A percentile compares a stretch with the other conserved stretches of the same genome.
These are phyloP conservation scores for Drosophila bocqueti DNA, from an alignment of 1,140 invertebrate species.

Conservation along the genomic window DNA sequence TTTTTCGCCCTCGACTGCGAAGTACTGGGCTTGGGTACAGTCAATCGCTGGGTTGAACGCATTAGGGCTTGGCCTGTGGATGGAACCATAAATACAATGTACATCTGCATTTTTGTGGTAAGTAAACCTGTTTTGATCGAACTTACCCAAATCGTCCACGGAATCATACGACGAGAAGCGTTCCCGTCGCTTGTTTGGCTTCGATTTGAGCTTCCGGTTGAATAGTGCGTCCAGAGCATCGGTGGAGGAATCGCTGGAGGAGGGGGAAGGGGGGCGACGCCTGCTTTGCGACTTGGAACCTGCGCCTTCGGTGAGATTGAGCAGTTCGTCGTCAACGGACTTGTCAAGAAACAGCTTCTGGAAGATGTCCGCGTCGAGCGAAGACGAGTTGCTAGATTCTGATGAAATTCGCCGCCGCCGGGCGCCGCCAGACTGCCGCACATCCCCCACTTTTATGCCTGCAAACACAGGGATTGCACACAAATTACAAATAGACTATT, in stretches of 20 bases:
- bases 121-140: too few species aligned
- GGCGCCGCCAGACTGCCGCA: slow-evolving; percentile 20
- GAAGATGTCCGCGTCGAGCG: slow-evolving; percentile 71
- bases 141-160: slow-evolving; percentile 63
- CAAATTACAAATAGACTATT: background rate
- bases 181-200: slow-evolving; percentile 33
- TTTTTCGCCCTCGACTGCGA: slow-evolving; percentile 26
- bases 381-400: slow-evolving; percentile 64
- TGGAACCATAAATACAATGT: background rate
- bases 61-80: slow-evolving; percentile 54
- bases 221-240: slow-evolving; percentile 62
- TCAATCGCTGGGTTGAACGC: slow-evolving; percentile 33
- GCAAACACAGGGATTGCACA: background rate
- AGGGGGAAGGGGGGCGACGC: slow-evolving; percentile 22
- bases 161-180: slow-evolving; percentile 45
- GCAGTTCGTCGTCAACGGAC: slow-evolving; percentile 57
- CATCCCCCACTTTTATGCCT: slow-evolving; percentile 54
- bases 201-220: slow-evolving; percentile 24
- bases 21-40: slow-evolving; percentile 28
- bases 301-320: slow-evolving; percentile 33
- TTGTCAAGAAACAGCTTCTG: slow-evolving; percentile 68
- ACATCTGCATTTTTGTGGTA: too few species aligned
- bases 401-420: slow-evolving; percentile 57
- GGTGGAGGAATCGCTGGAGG: slow-evolving; percentile 62
- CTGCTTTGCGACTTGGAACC: slow-evolving; percentile 25